Evolutionary conservation across 2,888 invertebrate genomes (phyloP), one percentile per base, ranked within the genome.

Genomic region (Caradrina kadenii): DNA sequence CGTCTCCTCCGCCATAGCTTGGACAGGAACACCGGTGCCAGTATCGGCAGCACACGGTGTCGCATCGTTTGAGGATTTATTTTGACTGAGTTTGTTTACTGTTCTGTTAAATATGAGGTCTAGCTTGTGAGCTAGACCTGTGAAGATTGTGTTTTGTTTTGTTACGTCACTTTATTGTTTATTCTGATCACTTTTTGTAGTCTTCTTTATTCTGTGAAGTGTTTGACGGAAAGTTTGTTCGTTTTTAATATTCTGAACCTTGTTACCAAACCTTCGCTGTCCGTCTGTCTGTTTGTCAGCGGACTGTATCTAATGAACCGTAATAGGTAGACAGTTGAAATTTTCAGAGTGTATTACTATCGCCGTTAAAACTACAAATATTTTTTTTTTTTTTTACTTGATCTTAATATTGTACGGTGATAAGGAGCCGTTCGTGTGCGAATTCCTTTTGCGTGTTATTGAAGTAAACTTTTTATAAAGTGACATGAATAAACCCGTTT

Each of bases 31-130:
- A 94, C 91, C 66, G 96, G 94, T 35, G 94, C 94, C 87, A 95
- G 85, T 75, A 95, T 82, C 69, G 96, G 95, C 86, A 96, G 89
- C 74, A 94, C 92, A 1, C 96, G 94, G 86, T 94, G 94, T 4
- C 95, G 91, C 96, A 96, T 96, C 84, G 94, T 94, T 91, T 93
- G 95, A 1, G 96, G 96, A 87, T 96, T 96, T 94, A 96, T 96
- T 82, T 94, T 95, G 95, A 83, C 81, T 78, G 78, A 71, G 75
- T 81, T 54, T 15, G 35, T 56, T 21, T 62, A 66, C 76, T 79
- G 56, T 54, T 59, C 52, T 19, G 55, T 39, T 55, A 26, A 73
- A 68, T 64, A 7, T 15, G 5, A 26, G 60, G 79, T 65, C 87
- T 81, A 86, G 86, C 80, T 62, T 54, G 5, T 4, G 8, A 26